These are phyloP conservation scores for Xestia c-nigrum DNA, from an alignment of 2,888 invertebrate species.

Conservation along the genomic window DNA sequence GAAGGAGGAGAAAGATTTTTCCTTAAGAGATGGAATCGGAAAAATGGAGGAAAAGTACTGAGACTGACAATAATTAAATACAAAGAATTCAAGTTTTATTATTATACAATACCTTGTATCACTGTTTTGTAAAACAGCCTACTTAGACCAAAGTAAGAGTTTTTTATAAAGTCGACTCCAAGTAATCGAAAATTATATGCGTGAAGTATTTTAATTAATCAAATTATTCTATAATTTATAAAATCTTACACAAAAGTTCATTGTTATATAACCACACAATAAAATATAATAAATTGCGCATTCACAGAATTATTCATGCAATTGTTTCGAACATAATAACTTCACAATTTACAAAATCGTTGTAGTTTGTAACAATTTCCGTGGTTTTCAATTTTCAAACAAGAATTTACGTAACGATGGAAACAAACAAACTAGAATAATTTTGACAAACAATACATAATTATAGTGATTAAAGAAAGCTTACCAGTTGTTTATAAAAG, in stretches of 20 bases:
- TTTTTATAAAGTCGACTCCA: neutral
- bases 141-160: neutral
- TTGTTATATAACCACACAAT: slow-evolving; percentile 12
- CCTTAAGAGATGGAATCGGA: neutral
- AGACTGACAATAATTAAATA: too few species aligned
- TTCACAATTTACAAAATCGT: slow-evolving; percentile 36
- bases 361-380: slow-evolving; percentile 12
- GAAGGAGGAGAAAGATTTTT: neutral
- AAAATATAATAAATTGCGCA: slow-evolving; percentile 28
- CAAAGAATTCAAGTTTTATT: too few species aligned
- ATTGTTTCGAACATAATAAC: slow-evolving; percentile 20
- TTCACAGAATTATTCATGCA: slow-evolving; percentile 18
- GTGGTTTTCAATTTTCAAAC: slow-evolving; percentile 9
- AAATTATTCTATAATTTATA: neutral
- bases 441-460: slow-evolving; percentile 41
- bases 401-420: slow-evolving; percentile 37
- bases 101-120: neutral
- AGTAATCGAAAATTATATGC: neutral
- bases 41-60: neutral
- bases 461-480: slow-evolving; percentile 57
- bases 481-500: slow-evolving; percentile 47
- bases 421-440: slow-evolving; percentile 8
- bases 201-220: slow-evolving; percentile 26
- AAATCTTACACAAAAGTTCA: neutral
- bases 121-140: neutral